Evolutionary conservation across 2,113 vertebrate genomes (phyloP).

Genomic region (Mormoops blainvillei): DNA sequence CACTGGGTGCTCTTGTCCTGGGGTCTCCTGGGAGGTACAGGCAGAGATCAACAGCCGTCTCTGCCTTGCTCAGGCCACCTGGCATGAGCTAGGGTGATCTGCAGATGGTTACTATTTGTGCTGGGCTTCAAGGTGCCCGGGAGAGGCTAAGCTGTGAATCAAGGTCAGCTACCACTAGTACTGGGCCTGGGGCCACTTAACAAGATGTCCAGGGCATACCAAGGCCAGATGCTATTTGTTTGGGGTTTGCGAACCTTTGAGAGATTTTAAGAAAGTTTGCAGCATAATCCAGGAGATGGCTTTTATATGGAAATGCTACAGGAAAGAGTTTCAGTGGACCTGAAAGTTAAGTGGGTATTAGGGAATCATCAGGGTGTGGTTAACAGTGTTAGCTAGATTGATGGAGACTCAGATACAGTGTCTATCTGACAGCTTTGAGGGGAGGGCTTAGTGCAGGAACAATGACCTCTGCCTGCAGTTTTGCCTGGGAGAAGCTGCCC

Average conservation of each 20-base stretch:
- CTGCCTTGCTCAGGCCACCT: neutral
- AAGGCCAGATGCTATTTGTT: neutral
- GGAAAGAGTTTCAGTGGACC: neutral
- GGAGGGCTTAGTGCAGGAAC: neutral
- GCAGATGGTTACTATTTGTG: neutral
- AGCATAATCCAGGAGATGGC: neutral
- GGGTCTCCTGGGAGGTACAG: neutral
- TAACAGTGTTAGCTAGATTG: neutral
- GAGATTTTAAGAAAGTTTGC: neutral
- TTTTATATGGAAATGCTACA: neutral
- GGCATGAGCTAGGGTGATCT: neutral
- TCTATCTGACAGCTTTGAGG: neutral
- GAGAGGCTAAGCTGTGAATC: neutral
- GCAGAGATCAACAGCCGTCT: neutral
- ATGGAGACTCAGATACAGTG: neutral
- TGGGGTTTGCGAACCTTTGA: neutral
- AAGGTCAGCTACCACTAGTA: neutral
- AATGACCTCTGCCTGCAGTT: neutral
- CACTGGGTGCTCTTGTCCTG: neutral
- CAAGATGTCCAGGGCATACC: neutral
- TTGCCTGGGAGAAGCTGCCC: neutral
- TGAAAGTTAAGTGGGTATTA: neutral
- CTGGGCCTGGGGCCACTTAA: neutral
- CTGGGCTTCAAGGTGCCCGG: neutral
- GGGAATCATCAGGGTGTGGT: neutral